These are phyloP conservation scores for Pemphigus obesinymphae DNA, from an alignment of 1,140 invertebrate genomes.

Conservation along the genomic window DNA sequence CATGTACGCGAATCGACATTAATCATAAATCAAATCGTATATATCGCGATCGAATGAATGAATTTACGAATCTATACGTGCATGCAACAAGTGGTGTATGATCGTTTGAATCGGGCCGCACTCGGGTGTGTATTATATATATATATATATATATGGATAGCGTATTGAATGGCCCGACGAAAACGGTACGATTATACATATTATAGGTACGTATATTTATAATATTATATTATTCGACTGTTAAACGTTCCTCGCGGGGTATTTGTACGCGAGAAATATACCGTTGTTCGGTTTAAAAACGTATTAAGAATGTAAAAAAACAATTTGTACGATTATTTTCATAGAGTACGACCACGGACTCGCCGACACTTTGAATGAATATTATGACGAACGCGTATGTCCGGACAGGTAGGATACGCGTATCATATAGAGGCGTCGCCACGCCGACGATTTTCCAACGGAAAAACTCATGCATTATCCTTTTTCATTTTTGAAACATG, in stretches of 20 bases:
- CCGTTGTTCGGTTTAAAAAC: not conserved
- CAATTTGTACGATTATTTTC: not conserved
- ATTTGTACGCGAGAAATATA: not conserved
- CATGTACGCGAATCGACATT: not conserved
- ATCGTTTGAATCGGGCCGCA: not conserved
- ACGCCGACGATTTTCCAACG: too few relatives aligned
- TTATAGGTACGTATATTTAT: not conserved
- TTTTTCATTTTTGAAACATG: too few relatives aligned
- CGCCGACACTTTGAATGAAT: too few relatives aligned
- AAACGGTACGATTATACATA: not conserved
- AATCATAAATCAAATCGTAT: constrained; percentile 30
- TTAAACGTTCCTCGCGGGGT: not conserved
- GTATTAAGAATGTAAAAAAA: not conserved
- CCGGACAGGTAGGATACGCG: too few relatives aligned
- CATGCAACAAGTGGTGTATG: not conserved
- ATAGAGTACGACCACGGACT: too few relatives aligned
- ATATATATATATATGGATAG: too few relatives aligned
- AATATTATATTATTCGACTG: not conserved
- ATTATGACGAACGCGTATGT: too few relatives aligned
- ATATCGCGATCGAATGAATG: constrained; percentile 25
- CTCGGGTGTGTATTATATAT: not conserved
- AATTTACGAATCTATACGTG: not conserved
- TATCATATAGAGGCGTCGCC: too few relatives aligned
- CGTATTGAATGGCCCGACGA: not conserved
- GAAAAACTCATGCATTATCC: too few relatives aligned